Base-by-base conservation (phyloP, 2,797 vertebrate species). In the Takifugu ocellatus region DNA sequence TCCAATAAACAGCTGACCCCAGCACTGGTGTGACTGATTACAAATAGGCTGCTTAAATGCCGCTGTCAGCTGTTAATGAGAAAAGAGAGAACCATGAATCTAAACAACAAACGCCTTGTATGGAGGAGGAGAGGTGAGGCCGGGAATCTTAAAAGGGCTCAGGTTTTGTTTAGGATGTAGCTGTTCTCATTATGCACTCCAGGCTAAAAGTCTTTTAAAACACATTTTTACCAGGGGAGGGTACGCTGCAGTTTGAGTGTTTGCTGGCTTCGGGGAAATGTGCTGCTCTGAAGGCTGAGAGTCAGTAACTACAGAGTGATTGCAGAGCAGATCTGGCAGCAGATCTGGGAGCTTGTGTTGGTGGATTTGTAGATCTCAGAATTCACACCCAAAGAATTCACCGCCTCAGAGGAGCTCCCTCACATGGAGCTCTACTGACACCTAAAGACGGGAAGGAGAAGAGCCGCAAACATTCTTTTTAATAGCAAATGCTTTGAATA, bases 1-100 rank as follows among this genome's bases (percentile, higher is more conserved):
- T 21, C 44, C 44, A 11, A 46, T 46, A 46, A 46, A 46, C 44
- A 46, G 44, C 44, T 46, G 44, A 46, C 44, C 44, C 44, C 44
- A 21, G 44, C 44, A 21, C 17, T 2, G 16, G 44, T 21, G 44
- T 46, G 44, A 46, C 44, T 46, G 44, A 46, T 46, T 46, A 46
- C 44, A 46, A 46, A 46, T 46, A 46, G 44, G 16, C 44, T 46
- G 44, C 17, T 46, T 46, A 46, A 46, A 17, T 46, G 44, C 44
- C 44, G n/a, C 44, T 46, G 44, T 46, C 44, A 46, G 44, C 16
- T 21, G 6, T 11, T 46, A 21, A 46, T 46, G 44, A 21, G 44
- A 46, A 46, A 46, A 46, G 44, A 21, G 16, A 21, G 44, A 46
- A 7, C 16, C 8, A 21, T 46, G 44, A 46, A 21, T 10, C 17